A percentile compares a stretch with the other conserved stretches of the same genome.
phyloP scores from a whole-genome alignment of 2,113 vertebrate species.

The Salminus brasiliensis region DNA sequence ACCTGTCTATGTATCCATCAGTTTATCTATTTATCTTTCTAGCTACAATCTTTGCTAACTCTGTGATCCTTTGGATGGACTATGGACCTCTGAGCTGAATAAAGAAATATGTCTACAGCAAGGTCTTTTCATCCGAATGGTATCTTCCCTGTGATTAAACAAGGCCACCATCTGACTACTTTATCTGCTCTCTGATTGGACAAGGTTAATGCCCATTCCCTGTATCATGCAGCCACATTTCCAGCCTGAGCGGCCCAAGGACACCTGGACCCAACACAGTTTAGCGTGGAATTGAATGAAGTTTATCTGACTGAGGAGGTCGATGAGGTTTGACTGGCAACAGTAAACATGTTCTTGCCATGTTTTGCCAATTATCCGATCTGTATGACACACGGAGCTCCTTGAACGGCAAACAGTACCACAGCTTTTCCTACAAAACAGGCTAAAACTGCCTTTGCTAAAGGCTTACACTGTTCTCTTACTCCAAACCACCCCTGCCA shows the following conservation, averaged over 20 bases:
- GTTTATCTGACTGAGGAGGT: not conserved
- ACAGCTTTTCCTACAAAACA: not conserved
- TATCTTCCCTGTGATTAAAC: slow-evolving; percentile 56
- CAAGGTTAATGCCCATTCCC: slow-evolving; percentile 28
- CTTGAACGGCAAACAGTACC: not conserved
- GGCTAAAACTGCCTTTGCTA: not conserved
- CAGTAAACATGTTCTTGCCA: not conserved
- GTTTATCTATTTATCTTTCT: too few relatives aligned
- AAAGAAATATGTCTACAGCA: slow-evolving; percentile 41
- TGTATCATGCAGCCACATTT: not conserved
- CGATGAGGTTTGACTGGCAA: not conserved
- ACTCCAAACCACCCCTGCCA: not conserved
- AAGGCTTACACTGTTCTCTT: not conserved
- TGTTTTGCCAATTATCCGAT: not conserved
- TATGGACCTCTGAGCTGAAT: too few relatives aligned
- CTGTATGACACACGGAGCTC: too few relatives aligned
- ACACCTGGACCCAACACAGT: not conserved
- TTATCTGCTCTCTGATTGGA: slow-evolving; percentile 56
- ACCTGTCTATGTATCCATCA: too few relatives aligned
- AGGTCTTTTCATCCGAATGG: slow-evolving; percentile 42
- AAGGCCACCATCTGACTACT: slow-evolving; percentile 55
- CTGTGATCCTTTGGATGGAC: too few relatives aligned
- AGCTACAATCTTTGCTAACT: too few relatives aligned
- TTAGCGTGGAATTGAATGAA: not conserved
- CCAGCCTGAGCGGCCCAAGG: slow-evolving; percentile 8